phyloP scores from a whole-genome alignment of 2,888 invertebrate genomes.

The Eledone cirrhosa region DNA sequence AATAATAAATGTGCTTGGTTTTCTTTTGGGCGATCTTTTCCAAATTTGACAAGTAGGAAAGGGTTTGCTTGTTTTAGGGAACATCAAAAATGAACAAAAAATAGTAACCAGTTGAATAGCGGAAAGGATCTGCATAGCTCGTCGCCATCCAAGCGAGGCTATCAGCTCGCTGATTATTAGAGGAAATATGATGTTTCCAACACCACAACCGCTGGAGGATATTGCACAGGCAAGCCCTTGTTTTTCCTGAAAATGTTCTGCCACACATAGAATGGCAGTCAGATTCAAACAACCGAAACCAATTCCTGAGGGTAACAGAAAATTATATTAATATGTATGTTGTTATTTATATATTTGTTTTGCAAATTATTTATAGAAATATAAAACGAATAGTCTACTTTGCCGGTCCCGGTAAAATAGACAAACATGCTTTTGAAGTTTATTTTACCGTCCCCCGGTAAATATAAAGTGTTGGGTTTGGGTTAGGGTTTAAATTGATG shows the following conservation, averaged over 20 bases:
- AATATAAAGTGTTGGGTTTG: too few species aligned
- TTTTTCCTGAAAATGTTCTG: not conserved
- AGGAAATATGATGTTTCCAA: conserved; percentile 24
- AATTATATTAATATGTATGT: not conserved
- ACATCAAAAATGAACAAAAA: not conserved
- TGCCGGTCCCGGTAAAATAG: too few species aligned
- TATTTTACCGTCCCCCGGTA: too few species aligned
- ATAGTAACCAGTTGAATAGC: not conserved
- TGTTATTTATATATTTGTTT: not conserved
- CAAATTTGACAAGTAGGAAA: not conserved
- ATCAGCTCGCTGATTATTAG: conserved; percentile 15
- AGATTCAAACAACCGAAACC: conserved; percentile 25
- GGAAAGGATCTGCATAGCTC: not conserved
- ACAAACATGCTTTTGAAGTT: too few species aligned
- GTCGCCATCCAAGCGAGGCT: not conserved
- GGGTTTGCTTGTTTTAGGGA: not conserved
- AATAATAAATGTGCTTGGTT: not conserved
- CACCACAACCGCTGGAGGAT: conserved; percentile 16
- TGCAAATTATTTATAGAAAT: too few species aligned
- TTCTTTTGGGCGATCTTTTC: not conserved
- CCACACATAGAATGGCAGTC: conserved; percentile 11
- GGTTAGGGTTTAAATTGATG: too few species aligned
- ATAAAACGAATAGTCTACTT: too few species aligned
- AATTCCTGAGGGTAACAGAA: conserved; percentile 1
- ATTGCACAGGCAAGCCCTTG: conserved; percentile 19